Conservation (phyloP, 1,140 invertebrate species). For the Penaeus vannamei region DNA sequence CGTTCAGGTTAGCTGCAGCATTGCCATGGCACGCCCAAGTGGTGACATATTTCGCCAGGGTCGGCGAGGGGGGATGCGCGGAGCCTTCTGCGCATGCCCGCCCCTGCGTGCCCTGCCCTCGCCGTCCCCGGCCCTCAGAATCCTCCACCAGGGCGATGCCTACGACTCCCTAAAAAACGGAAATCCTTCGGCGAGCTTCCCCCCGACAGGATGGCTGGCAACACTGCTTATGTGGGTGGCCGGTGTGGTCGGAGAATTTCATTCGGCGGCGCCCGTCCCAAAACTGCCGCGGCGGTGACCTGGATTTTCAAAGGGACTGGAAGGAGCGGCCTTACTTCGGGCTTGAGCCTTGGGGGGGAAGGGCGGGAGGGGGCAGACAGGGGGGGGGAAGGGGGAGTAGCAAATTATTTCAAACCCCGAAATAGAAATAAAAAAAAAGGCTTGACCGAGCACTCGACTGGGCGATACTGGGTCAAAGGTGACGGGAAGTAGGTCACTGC, state of each 20-base stretch:
- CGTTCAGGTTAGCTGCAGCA: conserved; percentile 53
- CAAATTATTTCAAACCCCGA: no score
- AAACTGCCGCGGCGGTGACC: conserved; percentile 49
- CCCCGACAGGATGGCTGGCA: conserved; percentile 26
- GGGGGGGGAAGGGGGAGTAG: no score
- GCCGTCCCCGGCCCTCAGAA: no score
- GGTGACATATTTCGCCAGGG: neutral
- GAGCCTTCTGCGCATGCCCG: no score
- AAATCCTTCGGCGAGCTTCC: neutral
- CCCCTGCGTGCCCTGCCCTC: no score
- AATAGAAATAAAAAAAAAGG: no score
- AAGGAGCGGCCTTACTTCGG: neutral
- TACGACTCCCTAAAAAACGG: neutral
- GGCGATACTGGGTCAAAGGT: no score
- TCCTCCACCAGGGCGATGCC: neutral
- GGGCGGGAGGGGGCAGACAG: neutral
- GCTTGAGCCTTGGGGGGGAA: neutral
- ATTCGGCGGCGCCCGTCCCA: conserved; percentile 35
- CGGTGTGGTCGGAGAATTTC: conserved; percentile 48
- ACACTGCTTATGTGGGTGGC: conserved; percentile 39
- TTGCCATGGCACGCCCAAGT: conserved; percentile 30
- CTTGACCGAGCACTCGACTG: no score
- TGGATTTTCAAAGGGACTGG: conserved; percentile 13
- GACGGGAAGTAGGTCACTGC: no score
- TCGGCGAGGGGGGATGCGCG: neutral